These are phyloP conservation scores for Protonemura montana DNA, from an alignment of 2,888 invertebrate genomes.

Conservation along the genomic window DNA sequence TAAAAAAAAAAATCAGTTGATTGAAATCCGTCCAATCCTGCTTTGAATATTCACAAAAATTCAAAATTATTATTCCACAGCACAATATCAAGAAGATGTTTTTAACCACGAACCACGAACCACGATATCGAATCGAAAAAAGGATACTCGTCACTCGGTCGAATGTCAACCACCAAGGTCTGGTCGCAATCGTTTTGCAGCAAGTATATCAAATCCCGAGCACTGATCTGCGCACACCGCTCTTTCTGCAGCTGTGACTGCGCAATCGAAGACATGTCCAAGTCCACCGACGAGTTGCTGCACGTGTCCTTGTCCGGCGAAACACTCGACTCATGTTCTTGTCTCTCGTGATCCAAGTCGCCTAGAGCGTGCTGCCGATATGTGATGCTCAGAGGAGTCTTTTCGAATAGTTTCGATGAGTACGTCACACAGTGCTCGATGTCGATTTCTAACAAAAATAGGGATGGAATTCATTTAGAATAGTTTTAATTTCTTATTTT, in stretches of 20 bases:
- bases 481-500: too few relatives aligned
- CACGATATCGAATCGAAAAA: constrained; percentile 51
- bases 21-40: too few relatives aligned
- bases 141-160: constrained; percentile 68
- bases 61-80: too few relatives aligned
- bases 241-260: constrained; percentile 75
- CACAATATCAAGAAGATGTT: too few relatives aligned
- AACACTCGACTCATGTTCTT: not conserved
- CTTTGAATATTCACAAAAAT: too few relatives aligned
- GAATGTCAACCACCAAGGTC: constrained; percentile 71
- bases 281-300: not conserved
- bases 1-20: too few relatives aligned
- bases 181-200: constrained; percentile 63
- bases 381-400: constrained; percentile 88
- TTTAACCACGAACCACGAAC: too few relatives aligned
- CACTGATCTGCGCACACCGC: constrained; percentile 83
- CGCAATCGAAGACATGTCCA: constrained; percentile 74
- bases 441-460: constrained; percentile 76
- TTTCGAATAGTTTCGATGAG: constrained; percentile 84
- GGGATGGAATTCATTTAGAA: too few relatives aligned
- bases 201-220: constrained; percentile 81
- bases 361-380: constrained; percentile 77
- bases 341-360: constrained; percentile 27
- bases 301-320: constrained; percentile 32
- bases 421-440: constrained; percentile 91